Evolutionary conservation across 2,888 invertebrate species (phyloP).

Genomic region (Anticlea derivata): DNA sequence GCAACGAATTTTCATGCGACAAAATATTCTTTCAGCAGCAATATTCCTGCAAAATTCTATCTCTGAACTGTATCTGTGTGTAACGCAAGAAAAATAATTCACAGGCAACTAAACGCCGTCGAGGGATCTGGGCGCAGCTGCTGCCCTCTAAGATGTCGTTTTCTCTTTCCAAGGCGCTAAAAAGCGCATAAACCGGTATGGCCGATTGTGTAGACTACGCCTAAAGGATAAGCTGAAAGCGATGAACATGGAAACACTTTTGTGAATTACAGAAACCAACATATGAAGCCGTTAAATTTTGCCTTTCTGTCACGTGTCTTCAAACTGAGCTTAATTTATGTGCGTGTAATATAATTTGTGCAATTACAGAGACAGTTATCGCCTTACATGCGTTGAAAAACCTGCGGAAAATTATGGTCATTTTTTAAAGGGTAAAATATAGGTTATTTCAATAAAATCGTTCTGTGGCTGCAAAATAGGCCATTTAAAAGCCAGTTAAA

Average conservation of each 20-base stretch:
- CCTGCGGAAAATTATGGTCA: too few relatives aligned
- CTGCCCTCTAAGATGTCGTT: conserved; percentile 54
- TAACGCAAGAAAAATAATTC: conserved; percentile 34
- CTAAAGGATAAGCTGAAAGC: conserved; percentile 36
- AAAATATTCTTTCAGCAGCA: conserved; percentile 11
- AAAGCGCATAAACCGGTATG: conserved; percentile 75
- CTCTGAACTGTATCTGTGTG: conserved; percentile 22
- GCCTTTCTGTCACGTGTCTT: too few relatives aligned
- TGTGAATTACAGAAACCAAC: too few relatives aligned
- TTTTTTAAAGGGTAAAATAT: too few relatives aligned
- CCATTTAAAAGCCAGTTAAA: too few relatives aligned
- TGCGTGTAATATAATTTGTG: too few relatives aligned
- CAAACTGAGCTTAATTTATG: too few relatives aligned
- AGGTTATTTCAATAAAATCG: too few relatives aligned
- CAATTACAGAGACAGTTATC: too few relatives aligned
- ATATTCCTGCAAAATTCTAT: conserved; percentile 20
- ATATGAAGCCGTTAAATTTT: too few relatives aligned
- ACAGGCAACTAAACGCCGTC: conserved; percentile 32
- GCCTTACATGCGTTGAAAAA: too few relatives aligned
- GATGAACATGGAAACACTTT: conserved; percentile 6
- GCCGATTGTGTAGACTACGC: conserved; percentile 56
- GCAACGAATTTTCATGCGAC: conserved; percentile 1
- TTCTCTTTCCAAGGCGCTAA: conserved; percentile 71
- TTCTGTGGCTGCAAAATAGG: too few relatives aligned
- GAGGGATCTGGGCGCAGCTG: conserved; percentile 51